phyloP scores from a whole-genome alignment of 1,140 invertebrate genomes.

The Formica exsecta region DNA sequence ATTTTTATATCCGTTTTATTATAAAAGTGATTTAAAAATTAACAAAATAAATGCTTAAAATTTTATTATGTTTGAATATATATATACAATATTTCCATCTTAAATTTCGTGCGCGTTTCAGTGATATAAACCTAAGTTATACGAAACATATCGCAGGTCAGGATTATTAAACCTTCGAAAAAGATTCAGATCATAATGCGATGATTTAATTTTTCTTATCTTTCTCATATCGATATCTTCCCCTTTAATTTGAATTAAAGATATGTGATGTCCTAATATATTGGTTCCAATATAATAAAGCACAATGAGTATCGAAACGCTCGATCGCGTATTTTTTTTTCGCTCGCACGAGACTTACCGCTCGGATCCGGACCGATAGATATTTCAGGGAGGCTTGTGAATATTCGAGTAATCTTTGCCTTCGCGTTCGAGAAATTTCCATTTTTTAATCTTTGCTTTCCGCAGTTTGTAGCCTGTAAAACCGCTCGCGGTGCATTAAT shows the following conservation, averaged over 20 bases:
- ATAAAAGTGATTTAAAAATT: constrained; percentile 3
- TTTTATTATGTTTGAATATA: background rate
- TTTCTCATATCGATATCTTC: background rate
- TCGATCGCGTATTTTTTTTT: background rate
- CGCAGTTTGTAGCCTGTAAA: constrained; percentile 15
- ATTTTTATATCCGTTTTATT: background rate
- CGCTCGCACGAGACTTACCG: background rate
- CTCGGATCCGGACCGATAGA: background rate
- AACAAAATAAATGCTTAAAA: background rate
- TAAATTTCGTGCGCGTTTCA: background rate
- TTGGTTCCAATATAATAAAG: background rate
- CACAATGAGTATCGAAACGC: background rate
- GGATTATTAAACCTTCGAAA: background rate
- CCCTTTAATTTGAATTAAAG: constrained; percentile 10
- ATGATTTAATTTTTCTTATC: constrained; percentile 16
- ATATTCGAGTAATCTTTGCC: background rate
- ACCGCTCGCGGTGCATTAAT: constrained; percentile 26
- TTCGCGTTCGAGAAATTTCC: background rate
- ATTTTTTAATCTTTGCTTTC: constrained; percentile 32
- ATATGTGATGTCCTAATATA: background rate
- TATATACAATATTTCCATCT: background rate
- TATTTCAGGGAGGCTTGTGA: background rate
- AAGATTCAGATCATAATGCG: background rate
- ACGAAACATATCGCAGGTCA: background rate
- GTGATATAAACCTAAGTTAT: background rate